Base-by-base conservation (phyloP, 2,113 vertebrate species). In the Muntiacus muntjak region DNA sequence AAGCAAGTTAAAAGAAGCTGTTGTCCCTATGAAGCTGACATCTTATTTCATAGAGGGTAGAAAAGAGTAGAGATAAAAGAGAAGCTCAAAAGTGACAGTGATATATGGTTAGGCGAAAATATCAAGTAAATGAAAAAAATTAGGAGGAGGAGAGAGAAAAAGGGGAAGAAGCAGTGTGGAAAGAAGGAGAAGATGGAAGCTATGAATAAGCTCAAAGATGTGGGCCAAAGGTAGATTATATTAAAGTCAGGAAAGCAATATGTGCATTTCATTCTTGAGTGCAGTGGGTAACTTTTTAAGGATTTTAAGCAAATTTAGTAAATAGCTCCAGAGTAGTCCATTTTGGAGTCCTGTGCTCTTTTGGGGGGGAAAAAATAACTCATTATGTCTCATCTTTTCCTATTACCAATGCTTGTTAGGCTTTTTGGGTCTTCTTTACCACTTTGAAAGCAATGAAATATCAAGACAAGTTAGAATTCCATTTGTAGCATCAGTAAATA, bases 211-310 rank as follows among this genome's bases (percentile, higher is more conserved):
- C 40, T 67, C 30, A 55, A 40, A 67, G 57, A 67, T 79, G 58
- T 57, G 40, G 17, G 21, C 17, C 1, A 21, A 87, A 64, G 17
- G 7, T 36, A 57, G 8, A 54, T 57, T 9, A 40, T 67, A 25
- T 19, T 57, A 67, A 25, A 55, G 30, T 50, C 30, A 87, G 43
- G 5, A 91, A 79, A 91, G 82, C 17, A 78, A 86, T 81, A 67
- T 81, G 36, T 36, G 28, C 33, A 81, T 79, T 67, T 79, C 12
- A 81, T 95, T 92, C 36, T 91, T 87, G 36, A 67, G 36, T 67
- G 47, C 45, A 91, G 33, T 71, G 19, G 17, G 9, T 71, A 67
- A 40, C 17, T 64, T 71, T 55, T 57, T 25, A 55, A 45, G 21
- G 13, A 64, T 64, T 95, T 79, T 86, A 91, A 91, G 43, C 23